Conservation (phyloP, 1,140 invertebrate genomes). For the Trinorchestia longiramus region DNA sequence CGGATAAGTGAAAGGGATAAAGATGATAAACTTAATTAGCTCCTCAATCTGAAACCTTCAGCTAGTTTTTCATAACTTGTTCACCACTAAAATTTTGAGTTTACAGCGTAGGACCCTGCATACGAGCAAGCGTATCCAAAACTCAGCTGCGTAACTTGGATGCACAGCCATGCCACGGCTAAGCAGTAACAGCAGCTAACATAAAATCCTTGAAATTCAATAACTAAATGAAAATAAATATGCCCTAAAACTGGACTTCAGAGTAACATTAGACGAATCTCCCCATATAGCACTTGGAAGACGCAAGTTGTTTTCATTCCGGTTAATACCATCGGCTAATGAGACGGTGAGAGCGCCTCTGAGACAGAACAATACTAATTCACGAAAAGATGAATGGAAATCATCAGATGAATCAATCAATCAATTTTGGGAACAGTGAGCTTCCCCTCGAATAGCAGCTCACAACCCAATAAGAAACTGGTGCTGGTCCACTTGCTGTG, state of each 20-base stretch:
- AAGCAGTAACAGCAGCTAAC: background rate
- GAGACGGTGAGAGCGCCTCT: background rate
- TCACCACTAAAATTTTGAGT: too few relatives aligned
- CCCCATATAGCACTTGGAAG: background rate
- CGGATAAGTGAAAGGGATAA: background rate
- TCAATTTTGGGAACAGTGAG: too few relatives aligned
- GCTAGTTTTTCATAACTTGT: too few relatives aligned
- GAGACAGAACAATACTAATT: background rate
- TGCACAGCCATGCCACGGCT: background rate
- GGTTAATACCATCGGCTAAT: background rate
- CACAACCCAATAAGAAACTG: too few relatives aligned
- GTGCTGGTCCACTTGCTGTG: too few relatives aligned
- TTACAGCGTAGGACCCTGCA: too few relatives aligned
- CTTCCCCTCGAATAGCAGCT: too few relatives aligned
- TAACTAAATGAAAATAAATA: background rate
- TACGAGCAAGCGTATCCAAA: too few relatives aligned
- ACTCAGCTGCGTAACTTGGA: background rate
- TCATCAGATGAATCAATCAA: background rate
- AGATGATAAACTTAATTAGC: background rate
- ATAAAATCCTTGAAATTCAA: background rate
- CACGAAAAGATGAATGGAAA: background rate
- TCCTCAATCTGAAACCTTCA: background rate
- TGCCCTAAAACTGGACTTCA: background rate
- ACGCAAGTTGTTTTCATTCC: background rate
- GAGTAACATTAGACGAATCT: background rate